Evolutionary conservation across 2,888 invertebrate species (phyloP), one percentile per base, ranked within the genome.

Genomic region (Stenoptilia bipunctidactyla): DNA sequence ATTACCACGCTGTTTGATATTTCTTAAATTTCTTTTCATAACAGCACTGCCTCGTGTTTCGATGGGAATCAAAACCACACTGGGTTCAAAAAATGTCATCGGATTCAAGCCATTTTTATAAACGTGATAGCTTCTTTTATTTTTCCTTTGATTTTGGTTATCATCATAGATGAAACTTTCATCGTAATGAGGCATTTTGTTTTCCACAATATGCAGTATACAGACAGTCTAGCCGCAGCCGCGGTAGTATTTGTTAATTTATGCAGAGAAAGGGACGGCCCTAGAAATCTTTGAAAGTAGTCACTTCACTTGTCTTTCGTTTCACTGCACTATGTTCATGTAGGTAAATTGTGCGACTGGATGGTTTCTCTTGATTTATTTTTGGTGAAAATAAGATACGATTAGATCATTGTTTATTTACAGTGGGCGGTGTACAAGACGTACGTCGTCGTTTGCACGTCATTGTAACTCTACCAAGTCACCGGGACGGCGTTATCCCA

Each of bases 341-440:
- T 34, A n/a, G n/a, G n/a, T n/a, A 39, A 40, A 36, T 40, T 36
- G n/a, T n/a, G n/a, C 13, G 4, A 30, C 30, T 6, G 13, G 10
- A 8, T 30, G 30, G 13, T 2, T 12, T 6, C 30, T 10, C 13
- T 4, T 30, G 20, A 20, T 30, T 30, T 30, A 30, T 30, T 30
- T 30, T 30, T 10, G 12, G 30, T 30, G 30, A n/a, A 30, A 30
- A 30, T 30, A 30, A 30, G 30, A 30, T 12, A 30, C 30, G 30
- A 80, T 82, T 82, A 82, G 82, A 66, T 82, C 82, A 83, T 73
- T 79, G 73, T 73, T 75, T 80, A 82, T 80, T 82, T 79, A 74
- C 70, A 71, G 74, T 68, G 60, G 63, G 56, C 65, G 58, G 57
- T 55, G 59, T 48, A 50, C 13, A 34, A 13, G 8, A 52, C 58